These are phyloP conservation scores for Abrostola tripartita DNA, from an alignment of 2,888 invertebrate species.

Conservation along the genomic window DNA sequence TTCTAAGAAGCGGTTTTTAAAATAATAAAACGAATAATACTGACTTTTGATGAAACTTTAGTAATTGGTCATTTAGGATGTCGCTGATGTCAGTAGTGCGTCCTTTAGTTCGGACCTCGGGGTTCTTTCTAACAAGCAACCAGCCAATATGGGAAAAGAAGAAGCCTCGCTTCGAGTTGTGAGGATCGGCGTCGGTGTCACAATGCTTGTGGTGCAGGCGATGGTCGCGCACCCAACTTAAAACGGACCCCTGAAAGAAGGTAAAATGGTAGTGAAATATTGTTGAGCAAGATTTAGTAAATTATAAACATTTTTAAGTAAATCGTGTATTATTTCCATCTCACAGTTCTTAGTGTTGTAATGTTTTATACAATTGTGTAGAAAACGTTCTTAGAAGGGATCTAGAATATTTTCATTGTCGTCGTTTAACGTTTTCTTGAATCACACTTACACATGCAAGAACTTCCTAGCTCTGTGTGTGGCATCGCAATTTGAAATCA, in stretches of 20 bases:
- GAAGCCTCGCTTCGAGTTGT: slow-evolving; percentile 14
- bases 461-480: no score
- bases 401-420: no score
- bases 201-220: slow-evolving; percentile 14
- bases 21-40: background rate
- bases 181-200: slow-evolving; percentile 17
- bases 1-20: no score
- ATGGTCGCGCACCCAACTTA: slow-evolving; percentile 6
- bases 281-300: background rate
- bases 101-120: slow-evolving; percentile 5
- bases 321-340: no score
- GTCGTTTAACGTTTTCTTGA: no score
- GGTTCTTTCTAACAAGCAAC: slow-evolving; percentile 5
- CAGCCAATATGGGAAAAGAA: slow-evolving; percentile 16
- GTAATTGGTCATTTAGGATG: slow-evolving; percentile 2
- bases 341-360: no score
- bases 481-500: no score
- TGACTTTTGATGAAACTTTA: slow-evolving; percentile 13
- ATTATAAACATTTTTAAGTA: background rate
- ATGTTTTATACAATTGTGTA: no score
- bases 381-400: no score
- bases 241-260: slow-evolving; percentile 6
- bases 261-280: no score
- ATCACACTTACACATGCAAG: no score
- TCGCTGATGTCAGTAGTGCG: slow-evolving; percentile 7